Percentiles rank a stretch among this genome's conserved stretches.
These are phyloP conservation scores for Heliconius ethilla DNA, from an alignment of 2,888 invertebrate species.

Conservation along the genomic window DNA sequence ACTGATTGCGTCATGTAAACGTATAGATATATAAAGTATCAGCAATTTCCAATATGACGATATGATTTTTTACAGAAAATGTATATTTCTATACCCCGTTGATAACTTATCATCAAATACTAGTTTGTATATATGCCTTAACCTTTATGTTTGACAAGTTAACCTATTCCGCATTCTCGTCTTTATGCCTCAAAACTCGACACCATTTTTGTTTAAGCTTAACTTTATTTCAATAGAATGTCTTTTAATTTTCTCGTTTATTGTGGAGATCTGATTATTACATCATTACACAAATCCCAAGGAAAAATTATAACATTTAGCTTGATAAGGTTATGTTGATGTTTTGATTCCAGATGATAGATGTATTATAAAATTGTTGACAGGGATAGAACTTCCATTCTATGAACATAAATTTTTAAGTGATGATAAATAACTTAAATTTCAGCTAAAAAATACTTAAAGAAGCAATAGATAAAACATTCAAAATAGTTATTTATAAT, in stretches of 20 bases:
- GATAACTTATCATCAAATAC: conserved; percentile 8
- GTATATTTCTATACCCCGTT: conserved; percentile 26
- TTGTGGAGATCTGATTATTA: background rate
- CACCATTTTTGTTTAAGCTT: conserved; percentile 77
- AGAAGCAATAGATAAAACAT: background rate
- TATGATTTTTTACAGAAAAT: conserved; percentile 41
- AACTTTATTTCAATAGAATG: conserved; percentile 50
- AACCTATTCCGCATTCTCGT: conserved; percentile 63
- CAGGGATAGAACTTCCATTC: conserved; percentile 30
- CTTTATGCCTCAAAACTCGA: conserved; percentile 55
- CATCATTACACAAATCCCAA: background rate
- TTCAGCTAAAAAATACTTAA: background rate
- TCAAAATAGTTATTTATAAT: background rate
- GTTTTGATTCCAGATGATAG: conserved; percentile 70
- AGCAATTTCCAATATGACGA: conserved; percentile 51
- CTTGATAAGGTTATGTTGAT: conserved; percentile 79
- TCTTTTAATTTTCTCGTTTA: conserved; percentile 2
- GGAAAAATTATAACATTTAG: conserved; percentile 33
- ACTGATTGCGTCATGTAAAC: conserved; percentile 80
- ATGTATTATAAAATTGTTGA: conserved; percentile 42
- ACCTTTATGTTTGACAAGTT: conserved; percentile 75
- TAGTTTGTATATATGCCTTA: conserved; percentile 55
- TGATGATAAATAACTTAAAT: background rate
- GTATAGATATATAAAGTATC: conserved; percentile 62
- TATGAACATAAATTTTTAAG: background rate